Conservation (phyloP, 2,888 invertebrate genomes). For the Octodonta nipae region DNA sequence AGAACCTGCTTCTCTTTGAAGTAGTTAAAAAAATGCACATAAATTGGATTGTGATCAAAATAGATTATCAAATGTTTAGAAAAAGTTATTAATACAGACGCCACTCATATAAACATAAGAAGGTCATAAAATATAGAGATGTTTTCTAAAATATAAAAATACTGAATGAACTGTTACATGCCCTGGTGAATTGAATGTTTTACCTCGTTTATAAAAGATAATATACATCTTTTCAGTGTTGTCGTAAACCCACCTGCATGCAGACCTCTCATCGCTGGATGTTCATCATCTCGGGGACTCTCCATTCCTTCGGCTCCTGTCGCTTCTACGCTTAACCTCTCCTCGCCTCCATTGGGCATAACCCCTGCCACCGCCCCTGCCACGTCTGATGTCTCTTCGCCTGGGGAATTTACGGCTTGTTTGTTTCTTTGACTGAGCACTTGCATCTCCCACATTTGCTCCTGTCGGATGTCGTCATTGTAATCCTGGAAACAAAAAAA, state of each 20-base stretch:
- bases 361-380: constrained; percentile 18
- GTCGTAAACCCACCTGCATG: constrained; percentile 21
- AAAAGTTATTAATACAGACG: too few species aligned
- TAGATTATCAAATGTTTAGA: too few species aligned
- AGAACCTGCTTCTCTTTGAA: too few species aligned
- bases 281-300: constrained; percentile 34
- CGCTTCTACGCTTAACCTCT: constrained; percentile 32
- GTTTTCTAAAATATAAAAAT: too few species aligned
- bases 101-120: too few species aligned
- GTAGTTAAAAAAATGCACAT: too few species aligned
- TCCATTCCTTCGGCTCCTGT: constrained; percentile 28
- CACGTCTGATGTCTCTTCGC: constrained; percentile 12
- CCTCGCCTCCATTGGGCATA: constrained; percentile 30
- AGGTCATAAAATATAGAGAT: too few species aligned
- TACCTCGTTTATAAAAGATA: too few species aligned
- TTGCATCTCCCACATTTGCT: constrained; percentile 72
- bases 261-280: constrained; percentile 54
- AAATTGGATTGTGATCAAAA: too few species aligned
- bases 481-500: constrained; percentile 52
- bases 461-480: constrained; percentile 81
- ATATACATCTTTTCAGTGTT: too few species aligned
- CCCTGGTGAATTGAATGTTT: too few species aligned
- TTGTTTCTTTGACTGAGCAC: constrained; percentile 49
- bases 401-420: constrained; percentile 23
- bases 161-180: too few species aligned